Percentiles rank a stretch among this genome's conserved stretches.
These are phyloP conservation scores for Radopholus similis DNA, from an alignment of 1,140 invertebrate genomes.

Conservation along the genomic window DNA sequence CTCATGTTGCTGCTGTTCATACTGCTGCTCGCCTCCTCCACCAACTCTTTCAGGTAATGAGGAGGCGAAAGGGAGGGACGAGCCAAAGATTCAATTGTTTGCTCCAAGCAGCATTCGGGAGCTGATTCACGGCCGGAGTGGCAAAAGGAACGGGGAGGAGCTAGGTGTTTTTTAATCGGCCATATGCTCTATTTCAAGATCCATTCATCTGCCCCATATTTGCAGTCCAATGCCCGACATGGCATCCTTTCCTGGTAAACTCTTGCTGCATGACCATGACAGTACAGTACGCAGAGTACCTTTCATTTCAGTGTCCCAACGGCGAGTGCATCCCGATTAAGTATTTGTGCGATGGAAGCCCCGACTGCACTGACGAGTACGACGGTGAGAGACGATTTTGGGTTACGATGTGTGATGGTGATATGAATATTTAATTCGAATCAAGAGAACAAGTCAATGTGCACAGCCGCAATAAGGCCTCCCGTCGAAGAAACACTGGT, in stretches of 20 bases:
- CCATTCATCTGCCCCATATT: constrained; percentile 23
- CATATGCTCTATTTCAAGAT: background rate
- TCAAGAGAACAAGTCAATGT: background rate
- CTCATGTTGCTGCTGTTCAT: no score
- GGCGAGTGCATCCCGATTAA: constrained; percentile 81
- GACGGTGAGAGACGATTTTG: no score
- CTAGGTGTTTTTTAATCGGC: background rate
- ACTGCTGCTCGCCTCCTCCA: no score
- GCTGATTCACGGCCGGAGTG: background rate
- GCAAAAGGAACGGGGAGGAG: constrained; percentile 7
- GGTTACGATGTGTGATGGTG: constrained; percentile 85
- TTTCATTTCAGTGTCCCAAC: constrained; percentile 91
- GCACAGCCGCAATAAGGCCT: constrained; percentile 74
- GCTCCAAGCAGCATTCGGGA: constrained; percentile 4
- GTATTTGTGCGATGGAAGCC: constrained; percentile 79
- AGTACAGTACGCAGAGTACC: no score
- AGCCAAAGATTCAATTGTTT: constrained; percentile 3
- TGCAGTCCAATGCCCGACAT: constrained; percentile 61
- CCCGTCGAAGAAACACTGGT: constrained; percentile 90
- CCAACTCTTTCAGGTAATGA: no score
- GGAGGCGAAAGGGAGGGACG: no score
- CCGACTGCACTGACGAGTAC: constrained; percentile 86
- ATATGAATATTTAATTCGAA: constrained; percentile 62
- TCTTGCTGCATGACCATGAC: no score
- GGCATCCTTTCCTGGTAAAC: constrained; percentile 82